Base-by-base conservation (phyloP, 2,797 vertebrate genomes). In the Anniella stebbinsi region DNA sequence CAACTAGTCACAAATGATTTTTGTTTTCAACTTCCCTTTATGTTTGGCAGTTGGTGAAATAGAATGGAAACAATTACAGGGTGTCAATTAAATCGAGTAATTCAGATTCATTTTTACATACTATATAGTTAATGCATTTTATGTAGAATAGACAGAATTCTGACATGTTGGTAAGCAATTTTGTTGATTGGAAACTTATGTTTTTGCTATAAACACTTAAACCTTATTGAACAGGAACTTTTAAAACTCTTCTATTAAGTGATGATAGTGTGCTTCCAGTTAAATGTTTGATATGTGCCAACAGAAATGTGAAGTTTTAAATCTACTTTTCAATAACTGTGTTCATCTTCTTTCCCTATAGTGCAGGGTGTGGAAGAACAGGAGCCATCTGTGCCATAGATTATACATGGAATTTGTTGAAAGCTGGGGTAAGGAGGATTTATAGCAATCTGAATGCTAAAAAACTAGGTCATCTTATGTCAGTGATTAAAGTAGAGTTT, bases 321-420 rank as follows among this genome's bases (percentile, higher is more conserved):
- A 89, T 63, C 38, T 87, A 69, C 80, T 73, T 21, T 92, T 87
- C 48, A 80, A 9, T 54, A 73, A 72, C 82, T 30, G 51, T 86
- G n/a, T 78, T 54, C 88, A 11, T 96, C 88, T 95, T 9, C 94
- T 70, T 95, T 95, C 88, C 28, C 66, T 78, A 85, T 98, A 99
- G 99, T 97, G 99, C 99, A 94, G 99, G 99, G 92, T 99, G 99
- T 98, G 99, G 99, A 97, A 98, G 99, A 96, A 99, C 99, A 15
- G 99, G 99, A 89, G 99, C 99, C 93, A 99, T 99, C 96, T 99
- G 99, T 98, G 99, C 99, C 92, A 99, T 99, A 92, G 99, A 99
- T 98, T 99, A 99, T 97, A 99, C 99, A 0, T 99, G 99, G 99
- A 99, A 99, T 97, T 98, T 99, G 92, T 98, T 99, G 89, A 99